Conservation (phyloP, 2,797 vertebrate genomes). For the Darevskia nairensis region DNA sequence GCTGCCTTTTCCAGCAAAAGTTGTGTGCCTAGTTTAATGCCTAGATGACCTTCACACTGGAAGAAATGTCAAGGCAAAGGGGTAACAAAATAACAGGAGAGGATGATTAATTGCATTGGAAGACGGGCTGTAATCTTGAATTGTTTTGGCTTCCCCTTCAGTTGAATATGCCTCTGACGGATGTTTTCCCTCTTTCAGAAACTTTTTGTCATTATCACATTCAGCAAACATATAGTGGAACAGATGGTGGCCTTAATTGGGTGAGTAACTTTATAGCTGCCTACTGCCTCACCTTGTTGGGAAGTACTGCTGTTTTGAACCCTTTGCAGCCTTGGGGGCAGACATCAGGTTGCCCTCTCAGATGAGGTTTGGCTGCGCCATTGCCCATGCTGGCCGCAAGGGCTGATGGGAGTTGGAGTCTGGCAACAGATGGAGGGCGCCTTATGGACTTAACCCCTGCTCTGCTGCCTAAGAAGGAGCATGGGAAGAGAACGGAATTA, state of each 20-base stretch:
- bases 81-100: background rate
- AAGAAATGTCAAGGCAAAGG: conserved; percentile 18
- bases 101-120: conserved; percentile 36
- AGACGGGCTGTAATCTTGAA: background rate
- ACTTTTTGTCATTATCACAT: conserved; percentile 93
- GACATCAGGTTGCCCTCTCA: too few relatives aligned
- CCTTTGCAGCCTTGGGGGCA: too few relatives aligned
- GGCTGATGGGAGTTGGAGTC: too few relatives aligned
- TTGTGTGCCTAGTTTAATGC: background rate
- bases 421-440: too few relatives aligned
- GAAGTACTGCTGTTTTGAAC: background rate
- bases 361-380: too few relatives aligned
- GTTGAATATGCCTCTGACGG: conserved; percentile 58
- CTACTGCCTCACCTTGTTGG: conserved; percentile 51
- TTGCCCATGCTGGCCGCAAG: too few relatives aligned
- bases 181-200: conserved; percentile 85
- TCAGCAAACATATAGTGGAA: conserved; percentile 93
- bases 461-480: background rate
- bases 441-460: too few relatives aligned
- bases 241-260: conserved; percentile 94
- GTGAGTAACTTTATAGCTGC: conserved; percentile 86
- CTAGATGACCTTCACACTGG: background rate
- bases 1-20: background rate
- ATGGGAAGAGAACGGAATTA: background rate
- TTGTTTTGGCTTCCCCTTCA: conserved; percentile 43